phyloP scores from a whole-genome alignment of 2,113 vertebrate genomes.

The Natator depressus region DNA sequence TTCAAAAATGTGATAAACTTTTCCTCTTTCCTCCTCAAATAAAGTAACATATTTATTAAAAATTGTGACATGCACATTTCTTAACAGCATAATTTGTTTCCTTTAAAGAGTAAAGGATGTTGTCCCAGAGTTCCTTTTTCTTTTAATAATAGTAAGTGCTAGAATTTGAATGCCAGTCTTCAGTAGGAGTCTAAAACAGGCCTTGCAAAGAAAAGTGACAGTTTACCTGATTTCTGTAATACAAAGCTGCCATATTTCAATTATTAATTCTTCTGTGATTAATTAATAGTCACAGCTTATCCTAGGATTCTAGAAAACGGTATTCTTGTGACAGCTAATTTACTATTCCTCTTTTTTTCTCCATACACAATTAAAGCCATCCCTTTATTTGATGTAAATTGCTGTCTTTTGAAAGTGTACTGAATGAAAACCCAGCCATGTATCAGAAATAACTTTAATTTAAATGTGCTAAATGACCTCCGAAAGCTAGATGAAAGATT shows the following conservation, averaged over 20 bases:
- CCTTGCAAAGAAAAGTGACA: constrained; percentile 45
- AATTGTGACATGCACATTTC: not conserved
- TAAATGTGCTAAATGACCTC: constrained; percentile 82
- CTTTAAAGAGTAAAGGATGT: constrained; percentile 21
- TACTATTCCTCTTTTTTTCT: constrained; percentile 19
- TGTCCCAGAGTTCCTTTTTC: constrained; percentile 14
- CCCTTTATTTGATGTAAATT: constrained; percentile 71
- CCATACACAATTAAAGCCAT: constrained; percentile 46
- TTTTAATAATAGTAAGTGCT: constrained; percentile 11
- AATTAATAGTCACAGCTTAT: constrained; percentile 67
- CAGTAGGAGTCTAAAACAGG: constrained; percentile 19
- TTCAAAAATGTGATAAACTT: constrained; percentile 26
- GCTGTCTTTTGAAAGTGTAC: constrained; percentile 55
- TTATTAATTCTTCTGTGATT: constrained; percentile 66
- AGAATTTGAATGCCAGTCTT: not conserved
- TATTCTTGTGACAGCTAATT: constrained; percentile 52
- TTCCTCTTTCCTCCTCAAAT: constrained; percentile 6
- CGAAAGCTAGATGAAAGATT: constrained; percentile 78
- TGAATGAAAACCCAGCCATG: constrained; percentile 63
- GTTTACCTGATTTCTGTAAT: constrained; percentile 47
- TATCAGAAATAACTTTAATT: constrained; percentile 81
- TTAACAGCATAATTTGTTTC: constrained; percentile 47
- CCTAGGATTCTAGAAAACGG: constrained; percentile 35
- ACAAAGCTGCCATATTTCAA: constrained; percentile 4
- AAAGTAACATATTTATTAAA: constrained; percentile 44